Conservation (phyloP, 2,888 invertebrate species). For the Eulithis prunata region DNA sequence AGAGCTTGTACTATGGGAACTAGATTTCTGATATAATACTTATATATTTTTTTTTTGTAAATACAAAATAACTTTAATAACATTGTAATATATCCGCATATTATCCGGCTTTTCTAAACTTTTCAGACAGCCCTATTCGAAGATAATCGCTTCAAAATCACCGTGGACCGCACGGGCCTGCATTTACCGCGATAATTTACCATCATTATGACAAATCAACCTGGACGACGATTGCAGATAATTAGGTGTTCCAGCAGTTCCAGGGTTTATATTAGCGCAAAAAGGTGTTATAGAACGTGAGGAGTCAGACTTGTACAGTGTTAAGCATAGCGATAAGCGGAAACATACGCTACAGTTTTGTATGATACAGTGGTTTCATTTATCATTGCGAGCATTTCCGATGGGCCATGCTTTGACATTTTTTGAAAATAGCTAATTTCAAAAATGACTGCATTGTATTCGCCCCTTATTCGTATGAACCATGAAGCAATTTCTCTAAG, state of each 20-base stretch:
- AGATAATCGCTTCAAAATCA: slow-evolving; percentile 31
- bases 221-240: slow-evolving; percentile 70
- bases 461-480: too few relatives aligned
- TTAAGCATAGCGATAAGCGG: slow-evolving; percentile 8
- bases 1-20: too few relatives aligned
- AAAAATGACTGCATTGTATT: too few relatives aligned
- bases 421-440: too few relatives aligned
- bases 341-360: neutral
- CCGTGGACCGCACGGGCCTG: slow-evolving; percentile 60
- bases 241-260: slow-evolving; percentile 75
- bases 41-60: too few relatives aligned
- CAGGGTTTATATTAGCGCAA: slow-evolving; percentile 63
- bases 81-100: too few relatives aligned
- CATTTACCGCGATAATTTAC: slow-evolving; percentile 71
- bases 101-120: slow-evolving; percentile 3
- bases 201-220: slow-evolving; percentile 78
- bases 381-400: too few relatives aligned
- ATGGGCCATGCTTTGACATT: too few relatives aligned
- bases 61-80: too few relatives aligned
- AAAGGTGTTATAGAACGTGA: slow-evolving; percentile 71
- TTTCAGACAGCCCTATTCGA: neutral
- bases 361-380: too few relatives aligned
- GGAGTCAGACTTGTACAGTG: neutral
- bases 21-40: too few relatives aligned
- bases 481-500: too few relatives aligned